phyloP scores from a whole-genome alignment of 2,888 invertebrate genomes.

The Zygaena filipendulae region DNA sequence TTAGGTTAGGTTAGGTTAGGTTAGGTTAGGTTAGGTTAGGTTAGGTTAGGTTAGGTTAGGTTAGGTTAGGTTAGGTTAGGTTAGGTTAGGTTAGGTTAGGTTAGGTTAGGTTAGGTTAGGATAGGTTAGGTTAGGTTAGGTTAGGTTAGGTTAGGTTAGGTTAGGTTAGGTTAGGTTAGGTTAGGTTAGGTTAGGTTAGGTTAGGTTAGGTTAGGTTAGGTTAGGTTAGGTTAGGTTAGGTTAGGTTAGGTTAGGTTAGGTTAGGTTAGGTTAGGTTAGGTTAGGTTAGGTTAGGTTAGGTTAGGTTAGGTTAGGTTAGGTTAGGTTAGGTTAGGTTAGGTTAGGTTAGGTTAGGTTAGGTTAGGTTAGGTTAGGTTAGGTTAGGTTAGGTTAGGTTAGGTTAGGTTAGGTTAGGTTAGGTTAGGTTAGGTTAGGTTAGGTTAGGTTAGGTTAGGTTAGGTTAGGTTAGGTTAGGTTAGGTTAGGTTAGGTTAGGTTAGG shows the following conservation, averaged over 20 bases:
- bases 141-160: conserved; percentile 13
- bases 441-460: conserved; percentile 13
- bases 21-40: conserved; percentile 14
- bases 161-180: conserved; percentile 5
- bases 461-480: conserved; percentile 12
- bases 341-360: conserved; percentile 16
- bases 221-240: conserved; percentile 10
- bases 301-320: conserved; percentile 14
- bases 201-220: conserved; percentile 10
- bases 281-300: conserved; percentile 16
- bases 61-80: conserved; percentile 17
- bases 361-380: conserved; percentile 14
- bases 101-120: conserved; percentile 17
- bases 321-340: conserved; percentile 13
- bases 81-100: conserved; percentile 19
- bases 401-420: conserved; percentile 15
- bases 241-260: conserved; percentile 11
- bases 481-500: conserved; percentile 17
- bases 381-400: conserved; percentile 14
- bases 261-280: conserved; percentile 15
- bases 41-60: conserved; percentile 11
- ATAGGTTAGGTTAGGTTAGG: conserved; percentile 9
- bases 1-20: conserved; percentile 16
- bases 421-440: conserved; percentile 15
- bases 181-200: conserved; percentile 9